Evolutionary conservation across 2,888 invertebrate species (phyloP), one percentile per base, ranked within the genome.

Genomic region (Rhaphigaster nebulosa): DNA sequence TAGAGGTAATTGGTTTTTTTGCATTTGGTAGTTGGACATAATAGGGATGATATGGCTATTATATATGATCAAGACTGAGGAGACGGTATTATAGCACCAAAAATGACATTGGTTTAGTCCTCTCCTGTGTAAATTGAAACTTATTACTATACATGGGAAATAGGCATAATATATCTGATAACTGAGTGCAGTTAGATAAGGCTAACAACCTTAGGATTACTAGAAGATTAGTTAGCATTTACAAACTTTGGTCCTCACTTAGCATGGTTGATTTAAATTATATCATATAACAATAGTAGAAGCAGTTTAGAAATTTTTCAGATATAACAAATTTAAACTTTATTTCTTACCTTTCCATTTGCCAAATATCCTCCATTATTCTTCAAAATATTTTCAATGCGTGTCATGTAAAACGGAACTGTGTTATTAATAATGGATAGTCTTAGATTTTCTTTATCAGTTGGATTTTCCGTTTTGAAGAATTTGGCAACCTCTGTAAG

Each of bases 281-380:
- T 34, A 34, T n/a, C n/a, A n/a, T n/a, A n/a, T n/a, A n/a, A n/a
- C n/a, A n/a, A n/a, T n/a, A n/a, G n/a, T n/a, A n/a, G n/a, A n/a
- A n/a, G n/a, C n/a, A n/a, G n/a, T n/a, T n/a, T n/a, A n/a, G n/a
- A n/a, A n/a, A n/a, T n/a, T 76, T 76, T 76, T 20, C 10, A 6
- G 20, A 76, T 38, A 18, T 8, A n/a, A 20, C 1, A 84, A 18
- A n/a, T n/a, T 84, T 54, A 54, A 84, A 45, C 26, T 20, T 34
- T 34, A 26, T 88, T 15, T n/a, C 60, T 88, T 80, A 91, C 91
- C 88, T 56, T 88, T 84, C 91, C 89, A 50, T 90, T 90, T 23
- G 91, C 91, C 45, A 91, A 80, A 89, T 90, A 90, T 56, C 91
- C 91, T 45, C 91, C 90, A 45, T 91, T 91, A 29, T 90, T 88